These are phyloP conservation scores for Cephus nigrinus DNA, from an alignment of 2,888 invertebrate species.

Conservation along the genomic window DNA sequence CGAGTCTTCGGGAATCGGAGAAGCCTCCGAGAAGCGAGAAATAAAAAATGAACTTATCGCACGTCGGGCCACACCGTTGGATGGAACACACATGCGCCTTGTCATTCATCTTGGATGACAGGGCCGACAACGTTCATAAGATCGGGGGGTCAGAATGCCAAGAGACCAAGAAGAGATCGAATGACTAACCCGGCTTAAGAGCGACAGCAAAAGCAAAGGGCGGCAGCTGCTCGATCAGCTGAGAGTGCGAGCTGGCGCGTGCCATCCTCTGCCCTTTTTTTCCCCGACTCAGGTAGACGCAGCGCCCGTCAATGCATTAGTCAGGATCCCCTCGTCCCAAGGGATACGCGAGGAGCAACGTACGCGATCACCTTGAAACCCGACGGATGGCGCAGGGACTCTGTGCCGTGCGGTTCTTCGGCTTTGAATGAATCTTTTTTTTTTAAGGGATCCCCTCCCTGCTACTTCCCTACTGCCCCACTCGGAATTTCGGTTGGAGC, in stretches of 20 bases:
- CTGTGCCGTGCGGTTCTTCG: slow-evolving; percentile 59
- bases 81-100: neutral
- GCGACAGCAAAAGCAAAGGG: slow-evolving; percentile 21
- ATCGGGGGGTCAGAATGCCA: slow-evolving; percentile 2
- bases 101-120: slow-evolving; percentile 5
- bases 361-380: slow-evolving; percentile 37
- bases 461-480: too few species aligned
- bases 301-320: neutral
- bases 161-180: neutral
- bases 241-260: slow-evolving; percentile 44
- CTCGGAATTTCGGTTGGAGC: too few species aligned
- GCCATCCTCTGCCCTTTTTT: slow-evolving; percentile 39
- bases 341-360: slow-evolving; percentile 9
- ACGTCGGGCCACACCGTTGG: neutral
- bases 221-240: slow-evolving; percentile 16
- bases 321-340: neutral
- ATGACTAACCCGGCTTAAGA: slow-evolving; percentile 9
- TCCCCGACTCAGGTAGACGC: slow-evolving; percentile 8
- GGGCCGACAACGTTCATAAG: slow-evolving; percentile 1
- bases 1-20: too few species aligned
- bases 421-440: too few species aligned
- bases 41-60: neutral
- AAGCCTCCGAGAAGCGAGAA: neutral
- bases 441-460: too few species aligned
- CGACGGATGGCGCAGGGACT: slow-evolving; percentile 50